These are phyloP conservation scores for Danio choprae DNA, from an alignment of 2,797 vertebrate species.

Conservation along the genomic window DNA sequence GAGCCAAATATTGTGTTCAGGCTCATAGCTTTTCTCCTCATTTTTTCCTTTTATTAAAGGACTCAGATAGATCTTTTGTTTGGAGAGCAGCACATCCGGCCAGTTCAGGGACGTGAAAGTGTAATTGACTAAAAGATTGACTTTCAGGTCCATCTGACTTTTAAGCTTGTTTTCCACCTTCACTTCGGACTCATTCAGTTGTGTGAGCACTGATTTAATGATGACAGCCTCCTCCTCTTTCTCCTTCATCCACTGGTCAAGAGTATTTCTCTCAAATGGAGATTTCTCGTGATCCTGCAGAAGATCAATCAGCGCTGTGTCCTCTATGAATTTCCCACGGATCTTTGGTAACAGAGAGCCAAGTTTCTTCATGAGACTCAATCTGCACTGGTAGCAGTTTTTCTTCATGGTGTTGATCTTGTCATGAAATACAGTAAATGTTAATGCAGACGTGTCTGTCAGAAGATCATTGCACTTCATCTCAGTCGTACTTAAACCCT, in stretches of 20 bases:
- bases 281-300: slow-evolving; percentile 26
- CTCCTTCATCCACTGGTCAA: slow-evolving; percentile 66
- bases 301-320: slow-evolving; percentile 52
- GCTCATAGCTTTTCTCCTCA: too few relatives aligned
- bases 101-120: slow-evolving; percentile 51
- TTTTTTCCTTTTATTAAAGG: neutral
- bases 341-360: slow-evolving; percentile 31
- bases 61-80: slow-evolving; percentile 63
- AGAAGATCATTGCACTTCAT: slow-evolving; percentile 62
- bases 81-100: slow-evolving; percentile 44
- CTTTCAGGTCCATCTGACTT: slow-evolving; percentile 5
- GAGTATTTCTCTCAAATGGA: slow-evolving; percentile 36
- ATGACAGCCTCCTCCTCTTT: slow-evolving; percentile 54
- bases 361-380: neutral
- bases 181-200: slow-evolving; percentile 56
- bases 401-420: slow-evolving; percentile 1
- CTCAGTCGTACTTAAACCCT: slow-evolving; percentile 48
- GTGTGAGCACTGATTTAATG: slow-evolving; percentile 54
- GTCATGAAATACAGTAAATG: slow-evolving; percentile 13
- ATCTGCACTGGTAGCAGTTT: neutral
- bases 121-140: slow-evolving; percentile 23
- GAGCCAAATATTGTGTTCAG: neutral
- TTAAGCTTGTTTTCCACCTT: slow-evolving; percentile 32
- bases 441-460: neutral
- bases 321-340: slow-evolving; percentile 58